Conservation (phyloP, 2,888 invertebrate genomes). For the Caenorhabditis sulstoni region DNA sequence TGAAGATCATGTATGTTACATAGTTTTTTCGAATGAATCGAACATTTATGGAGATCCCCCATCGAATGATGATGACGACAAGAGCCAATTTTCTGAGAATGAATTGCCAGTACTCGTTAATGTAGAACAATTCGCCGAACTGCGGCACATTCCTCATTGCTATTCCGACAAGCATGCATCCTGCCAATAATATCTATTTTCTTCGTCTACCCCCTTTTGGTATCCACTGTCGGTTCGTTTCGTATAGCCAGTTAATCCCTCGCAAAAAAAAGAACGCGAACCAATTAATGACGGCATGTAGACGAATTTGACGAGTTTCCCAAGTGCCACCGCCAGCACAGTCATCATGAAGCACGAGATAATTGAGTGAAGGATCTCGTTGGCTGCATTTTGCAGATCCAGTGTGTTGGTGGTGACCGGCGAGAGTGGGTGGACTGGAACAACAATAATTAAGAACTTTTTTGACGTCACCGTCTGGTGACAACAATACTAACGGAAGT, state of each 20-base stretch:
- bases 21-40: slow-evolving; percentile 50
- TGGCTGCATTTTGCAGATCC: slow-evolving; percentile 52
- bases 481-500: slow-evolving; percentile 43
- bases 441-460: neutral
- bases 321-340: slow-evolving; percentile 47
- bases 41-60: slow-evolving; percentile 61
- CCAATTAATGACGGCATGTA: slow-evolving; percentile 59
- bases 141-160: slow-evolving; percentile 57
- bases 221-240: slow-evolving; percentile 10
- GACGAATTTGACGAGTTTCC: slow-evolving; percentile 54
- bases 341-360: slow-evolving; percentile 58
- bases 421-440: slow-evolving; percentile 54
- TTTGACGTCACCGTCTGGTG: neutral
- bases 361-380: slow-evolving; percentile 59
- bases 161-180: slow-evolving; percentile 62
- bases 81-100: slow-evolving; percentile 58
- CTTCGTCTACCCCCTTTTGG: neutral
- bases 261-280: slow-evolving; percentile 16
- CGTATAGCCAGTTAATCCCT: too few species aligned
- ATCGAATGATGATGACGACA: slow-evolving; percentile 61
- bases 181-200: slow-evolving; percentile 24
- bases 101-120: slow-evolving; percentile 62
- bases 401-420: slow-evolving; percentile 49
- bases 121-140: slow-evolving; percentile 53
- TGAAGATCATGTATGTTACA: too few species aligned